Percentiles rank a stretch among this genome's conserved stretches.
Evolutionary conservation across 2,888 invertebrate genomes (phyloP).

Genomic region (Ametastegia equiseti): DNA sequence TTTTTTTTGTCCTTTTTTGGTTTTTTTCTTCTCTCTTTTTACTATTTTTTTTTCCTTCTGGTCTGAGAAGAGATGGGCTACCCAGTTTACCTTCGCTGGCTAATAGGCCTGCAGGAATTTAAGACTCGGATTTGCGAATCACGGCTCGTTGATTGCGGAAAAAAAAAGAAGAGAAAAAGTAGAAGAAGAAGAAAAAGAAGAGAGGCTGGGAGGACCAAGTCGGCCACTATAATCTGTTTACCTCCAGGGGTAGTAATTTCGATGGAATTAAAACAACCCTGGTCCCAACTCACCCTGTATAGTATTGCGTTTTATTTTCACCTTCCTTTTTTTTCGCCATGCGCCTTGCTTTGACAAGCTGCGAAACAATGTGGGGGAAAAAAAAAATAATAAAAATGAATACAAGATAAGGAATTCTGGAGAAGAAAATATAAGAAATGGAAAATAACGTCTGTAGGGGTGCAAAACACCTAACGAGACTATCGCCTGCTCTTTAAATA

Average conservation of each 20-base stretch:
- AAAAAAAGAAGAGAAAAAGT: background rate
- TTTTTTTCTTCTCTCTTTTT: background rate
- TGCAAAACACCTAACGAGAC: constrained; percentile 9
- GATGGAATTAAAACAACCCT: constrained; percentile 27
- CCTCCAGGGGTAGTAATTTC: background rate
- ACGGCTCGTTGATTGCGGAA: background rate
- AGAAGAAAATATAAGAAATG: background rate
- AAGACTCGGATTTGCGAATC: constrained; percentile 28
- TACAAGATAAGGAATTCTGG: background rate
- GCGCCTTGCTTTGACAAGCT: background rate
- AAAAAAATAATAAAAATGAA: background rate
- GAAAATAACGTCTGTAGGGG: background rate
- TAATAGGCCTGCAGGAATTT: constrained; percentile 27
- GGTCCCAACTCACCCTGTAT: background rate
- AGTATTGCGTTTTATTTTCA: background rate
- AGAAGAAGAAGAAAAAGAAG: background rate
- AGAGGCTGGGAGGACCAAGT: background rate
- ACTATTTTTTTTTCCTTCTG: background rate
- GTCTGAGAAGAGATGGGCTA: background rate
- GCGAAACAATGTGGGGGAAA: background rate
- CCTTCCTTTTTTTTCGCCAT: background rate
- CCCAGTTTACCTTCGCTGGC: background rate
- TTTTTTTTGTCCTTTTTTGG: background rate
- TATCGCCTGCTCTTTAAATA: background rate
- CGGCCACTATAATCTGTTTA: background rate